A percentile compares a stretch with the other conserved stretches of the same genome.
Evolutionary conservation across 35 echinoderm and acorn worm species (phyloP).

Genomic region (Antedon bifida): DNA sequence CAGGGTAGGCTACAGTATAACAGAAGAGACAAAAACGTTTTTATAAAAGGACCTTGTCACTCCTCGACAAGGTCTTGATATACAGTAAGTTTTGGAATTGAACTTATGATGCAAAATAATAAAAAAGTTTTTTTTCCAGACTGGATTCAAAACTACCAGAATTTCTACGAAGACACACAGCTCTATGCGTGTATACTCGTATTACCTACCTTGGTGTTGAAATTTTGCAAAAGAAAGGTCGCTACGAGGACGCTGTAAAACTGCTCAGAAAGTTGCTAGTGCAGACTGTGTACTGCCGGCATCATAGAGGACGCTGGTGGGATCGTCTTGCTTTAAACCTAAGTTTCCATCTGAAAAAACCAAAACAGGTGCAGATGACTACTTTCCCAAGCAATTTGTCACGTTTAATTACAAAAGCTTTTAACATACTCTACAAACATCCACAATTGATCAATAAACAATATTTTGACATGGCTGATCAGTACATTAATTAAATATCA

Average conservation of each 20-base stretch:
- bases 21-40: too few relatives aligned
- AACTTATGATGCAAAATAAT: too few relatives aligned
- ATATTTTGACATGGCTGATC: too few relatives aligned
- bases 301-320: slow-evolving; percentile 73
- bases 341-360: slow-evolving; percentile 81
- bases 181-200: slow-evolving; percentile 58
- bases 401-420: too few relatives aligned
- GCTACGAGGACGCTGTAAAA: slow-evolving; percentile 77
- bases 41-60: too few relatives aligned
- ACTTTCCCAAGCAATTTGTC: too few relatives aligned
- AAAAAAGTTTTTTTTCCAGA: slow-evolving; percentile 33
- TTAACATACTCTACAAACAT: too few relatives aligned
- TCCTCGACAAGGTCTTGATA: too few relatives aligned
- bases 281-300: slow-evolving; percentile 42
- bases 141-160: slow-evolving; percentile 38
- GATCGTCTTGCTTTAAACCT: slow-evolving; percentile 88
- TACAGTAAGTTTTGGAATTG: too few relatives aligned
- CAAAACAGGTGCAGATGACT: slow-evolving; percentile 83
- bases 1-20: too few relatives aligned
- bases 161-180: slow-evolving; percentile 62
- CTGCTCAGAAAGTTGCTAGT: slow-evolving; percentile 24
- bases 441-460: too few relatives aligned
- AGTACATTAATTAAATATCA: too few relatives aligned
- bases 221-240: slow-evolving; percentile 73
- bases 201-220: slow-evolving; percentile 59